These are phyloP conservation scores for Porites rus DNA, from an alignment of 92 coral and sea anemone species.

Conservation along the genomic window DNA sequence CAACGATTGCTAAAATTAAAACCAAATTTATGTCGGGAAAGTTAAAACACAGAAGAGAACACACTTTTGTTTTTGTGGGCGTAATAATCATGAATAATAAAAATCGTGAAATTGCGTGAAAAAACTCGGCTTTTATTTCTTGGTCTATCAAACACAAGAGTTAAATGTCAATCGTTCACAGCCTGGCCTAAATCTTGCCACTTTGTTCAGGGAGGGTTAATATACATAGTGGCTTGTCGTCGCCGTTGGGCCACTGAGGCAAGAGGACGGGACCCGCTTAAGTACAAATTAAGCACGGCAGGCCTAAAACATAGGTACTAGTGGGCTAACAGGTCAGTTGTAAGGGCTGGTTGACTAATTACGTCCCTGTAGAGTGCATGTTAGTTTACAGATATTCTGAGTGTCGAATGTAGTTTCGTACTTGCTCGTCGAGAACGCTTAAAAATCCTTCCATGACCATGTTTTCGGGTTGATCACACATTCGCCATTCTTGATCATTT, in stretches of 20 bases:
- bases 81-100: too few species aligned
- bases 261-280: neutral
- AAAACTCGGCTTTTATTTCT: too few species aligned
- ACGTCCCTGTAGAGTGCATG: neutral
- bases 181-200: neutral
- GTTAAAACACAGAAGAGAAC: too few species aligned
- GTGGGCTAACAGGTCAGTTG: neutral
- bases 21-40: too few species aligned
- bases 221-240: too few species aligned
- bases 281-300: too few species aligned
- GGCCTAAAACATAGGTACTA: neutral
- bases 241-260: neutral
- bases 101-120: too few species aligned
- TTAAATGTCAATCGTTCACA: too few species aligned
- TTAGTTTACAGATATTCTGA: neutral
- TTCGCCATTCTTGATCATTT: conserved; percentile 21
- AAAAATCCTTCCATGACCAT: conserved; percentile 26
- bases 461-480: conserved; percentile 8
- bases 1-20: too few species aligned
- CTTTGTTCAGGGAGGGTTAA: neutral
- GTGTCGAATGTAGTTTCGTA: conserved; percentile 5
- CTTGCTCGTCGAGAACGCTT: neutral
- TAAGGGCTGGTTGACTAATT: neutral
- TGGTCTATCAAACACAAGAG: too few species aligned
- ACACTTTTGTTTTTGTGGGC: too few species aligned